These are phyloP conservation scores for Pseudomyrmex pallidus DNA, from an alignment of 1,140 invertebrate species.

Conservation along the genomic window DNA sequence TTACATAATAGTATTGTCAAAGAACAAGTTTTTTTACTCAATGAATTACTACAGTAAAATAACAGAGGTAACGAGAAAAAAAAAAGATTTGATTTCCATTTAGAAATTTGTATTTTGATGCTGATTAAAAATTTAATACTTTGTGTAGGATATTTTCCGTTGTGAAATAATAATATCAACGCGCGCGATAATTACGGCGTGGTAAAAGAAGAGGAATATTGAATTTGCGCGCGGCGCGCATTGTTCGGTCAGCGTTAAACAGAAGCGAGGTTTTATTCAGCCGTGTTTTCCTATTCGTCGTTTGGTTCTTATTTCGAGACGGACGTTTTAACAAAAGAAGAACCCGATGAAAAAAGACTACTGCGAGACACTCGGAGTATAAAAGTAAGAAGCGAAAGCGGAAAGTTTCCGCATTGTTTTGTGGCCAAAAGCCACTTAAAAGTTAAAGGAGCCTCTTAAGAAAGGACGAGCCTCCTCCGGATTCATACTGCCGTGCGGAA, in stretches of 20 bases:
- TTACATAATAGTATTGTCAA: background rate
- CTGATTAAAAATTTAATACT: too few species aligned
- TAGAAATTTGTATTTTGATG: too few species aligned
- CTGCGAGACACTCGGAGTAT: background rate
- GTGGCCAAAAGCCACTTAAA: conserved; percentile 74
- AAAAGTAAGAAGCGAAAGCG: conserved; percentile 54
- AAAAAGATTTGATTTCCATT: too few species aligned
- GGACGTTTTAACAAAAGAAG: conserved; percentile 39
- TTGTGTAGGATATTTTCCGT: too few species aligned
- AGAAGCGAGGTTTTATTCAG: conserved; percentile 70
- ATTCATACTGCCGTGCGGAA: background rate
- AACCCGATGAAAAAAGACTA: conserved; percentile 14
- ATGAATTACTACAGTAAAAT: background rate
- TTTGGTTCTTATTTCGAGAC: conserved; percentile 33
- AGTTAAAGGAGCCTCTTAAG: conserved; percentile 75
- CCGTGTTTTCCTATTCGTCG: background rate
- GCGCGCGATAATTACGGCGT: background rate
- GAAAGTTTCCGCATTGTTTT: conserved; percentile 76
- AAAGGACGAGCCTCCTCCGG: conserved; percentile 44
- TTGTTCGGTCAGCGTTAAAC: conserved; percentile 74
- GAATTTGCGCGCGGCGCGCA: conserved; percentile 51
- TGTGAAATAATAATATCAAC: background rate
- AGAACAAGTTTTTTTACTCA: too few species aligned
- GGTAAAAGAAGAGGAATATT: background rate
- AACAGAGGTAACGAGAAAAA: background rate